Conservation (phyloP, 2,113 vertebrate genomes). For the Peromyscus leucopus region DNA sequence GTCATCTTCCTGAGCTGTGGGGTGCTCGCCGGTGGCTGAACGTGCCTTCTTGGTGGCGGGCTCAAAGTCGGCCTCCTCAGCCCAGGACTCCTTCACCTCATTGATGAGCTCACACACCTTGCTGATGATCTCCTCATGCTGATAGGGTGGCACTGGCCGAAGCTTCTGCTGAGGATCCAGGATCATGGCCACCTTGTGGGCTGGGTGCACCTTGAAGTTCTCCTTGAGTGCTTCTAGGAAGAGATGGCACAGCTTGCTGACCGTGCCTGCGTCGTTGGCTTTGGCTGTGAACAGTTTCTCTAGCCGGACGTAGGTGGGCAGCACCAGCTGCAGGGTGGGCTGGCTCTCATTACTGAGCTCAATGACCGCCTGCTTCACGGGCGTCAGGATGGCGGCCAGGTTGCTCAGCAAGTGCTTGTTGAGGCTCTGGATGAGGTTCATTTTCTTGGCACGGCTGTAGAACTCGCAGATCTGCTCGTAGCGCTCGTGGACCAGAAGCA, state of each 20-base stretch:
- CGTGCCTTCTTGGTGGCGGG: slow-evolving; percentile 93
- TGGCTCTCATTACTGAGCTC: slow-evolving; percentile 96
- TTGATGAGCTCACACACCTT: slow-evolving; percentile 96
- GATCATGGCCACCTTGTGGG: slow-evolving; percentile 98
- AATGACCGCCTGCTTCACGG: slow-evolving; percentile 95
- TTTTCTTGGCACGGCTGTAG: slow-evolving; percentile 96
- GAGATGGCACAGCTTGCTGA: slow-evolving; percentile 99
- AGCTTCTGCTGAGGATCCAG: slow-evolving; percentile 98
- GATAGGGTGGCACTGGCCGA: slow-evolving; percentile 95
- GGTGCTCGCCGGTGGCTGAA: slow-evolving; percentile 84
- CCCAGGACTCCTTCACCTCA: slow-evolving; percentile 91
- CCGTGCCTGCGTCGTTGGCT: slow-evolving; percentile 95
- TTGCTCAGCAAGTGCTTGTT: slow-evolving; percentile 98
- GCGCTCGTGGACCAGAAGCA: slow-evolving; percentile 96
- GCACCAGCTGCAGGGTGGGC: slow-evolving; percentile 97
- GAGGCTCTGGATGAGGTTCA: slow-evolving; percentile 96
- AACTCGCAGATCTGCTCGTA: slow-evolving; percentile 98
- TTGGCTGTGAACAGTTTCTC: slow-evolving; percentile 99
- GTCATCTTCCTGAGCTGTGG: slow-evolving; percentile 89
- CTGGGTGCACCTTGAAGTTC: slow-evolving; percentile 98
- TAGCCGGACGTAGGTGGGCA: slow-evolving; percentile 96
- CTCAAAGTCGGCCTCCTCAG: slow-evolving; percentile 92
- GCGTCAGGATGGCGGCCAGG: slow-evolving; percentile 94
- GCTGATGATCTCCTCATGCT: slow-evolving; percentile 98
- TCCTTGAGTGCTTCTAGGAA: slow-evolving; percentile 98